phyloP scores from a whole-genome alignment of 1,140 invertebrate genomes.

The Calliphora vicina region DNA sequence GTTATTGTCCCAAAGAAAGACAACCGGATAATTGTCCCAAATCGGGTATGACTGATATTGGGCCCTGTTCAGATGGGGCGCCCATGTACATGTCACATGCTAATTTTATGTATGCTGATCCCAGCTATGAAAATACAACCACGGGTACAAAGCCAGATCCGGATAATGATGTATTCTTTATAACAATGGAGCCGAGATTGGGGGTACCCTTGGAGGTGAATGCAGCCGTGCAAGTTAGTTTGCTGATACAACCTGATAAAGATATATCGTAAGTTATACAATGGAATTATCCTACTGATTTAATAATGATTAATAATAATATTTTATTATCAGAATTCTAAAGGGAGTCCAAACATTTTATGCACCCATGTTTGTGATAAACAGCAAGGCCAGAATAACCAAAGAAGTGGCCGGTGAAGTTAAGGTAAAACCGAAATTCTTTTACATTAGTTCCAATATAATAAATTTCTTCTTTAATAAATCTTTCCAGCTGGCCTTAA shows the following conservation, averaged over 20 bases:
- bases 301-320: too few species aligned
- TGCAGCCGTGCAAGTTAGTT: constrained; percentile 77
- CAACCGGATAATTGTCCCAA: constrained; percentile 63
- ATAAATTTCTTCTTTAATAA: constrained; percentile 10
- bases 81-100: constrained; percentile 85
- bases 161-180: constrained; percentile 73
- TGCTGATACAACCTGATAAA: constrained; percentile 68
- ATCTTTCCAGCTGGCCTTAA: constrained; percentile 42
- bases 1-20: constrained; percentile 64
- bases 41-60: constrained; percentile 71
- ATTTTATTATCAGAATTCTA: constrained; percentile 45
- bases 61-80: constrained; percentile 73
- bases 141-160: constrained; percentile 75
- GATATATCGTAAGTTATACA: constrained; percentile 67
- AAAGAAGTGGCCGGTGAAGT: constrained; percentile 49
- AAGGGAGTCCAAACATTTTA: constrained; percentile 51
- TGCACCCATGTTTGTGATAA: constrained; percentile 54
- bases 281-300: too few species aligned
- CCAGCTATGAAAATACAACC: constrained; percentile 70
- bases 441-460: background rate
- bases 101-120: constrained; percentile 84
- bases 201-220: constrained; percentile 75
- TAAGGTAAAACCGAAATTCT: constrained; percentile 39
- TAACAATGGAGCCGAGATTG: constrained; percentile 76
- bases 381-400: constrained; percentile 49